Evolutionary conservation across 2,113 vertebrate species (phyloP).

Genomic region (Apodemus sylvaticus): DNA sequence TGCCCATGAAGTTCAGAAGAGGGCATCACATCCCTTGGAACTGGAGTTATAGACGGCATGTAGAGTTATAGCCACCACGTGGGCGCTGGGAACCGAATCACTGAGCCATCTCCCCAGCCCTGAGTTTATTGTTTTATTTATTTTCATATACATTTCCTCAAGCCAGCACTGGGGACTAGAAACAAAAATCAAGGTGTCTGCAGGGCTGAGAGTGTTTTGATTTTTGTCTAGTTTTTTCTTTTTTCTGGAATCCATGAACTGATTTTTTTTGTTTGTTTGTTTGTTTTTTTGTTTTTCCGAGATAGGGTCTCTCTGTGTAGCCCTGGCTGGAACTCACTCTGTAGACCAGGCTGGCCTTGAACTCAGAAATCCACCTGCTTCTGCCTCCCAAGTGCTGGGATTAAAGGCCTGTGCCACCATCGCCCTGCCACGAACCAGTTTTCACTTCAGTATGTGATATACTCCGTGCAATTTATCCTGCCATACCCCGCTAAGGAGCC

Average conservation of each 20-base stretch:
- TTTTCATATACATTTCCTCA: neutral
- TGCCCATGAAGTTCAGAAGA: neutral
- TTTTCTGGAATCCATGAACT: neutral
- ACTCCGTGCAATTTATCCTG: too few species aligned
- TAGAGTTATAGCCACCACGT: neutral
- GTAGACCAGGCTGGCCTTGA: too few species aligned
- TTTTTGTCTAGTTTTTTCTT: neutral
- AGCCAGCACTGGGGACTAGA: neutral
- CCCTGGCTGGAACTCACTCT: too few species aligned
- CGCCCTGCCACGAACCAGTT: fast-evolving
- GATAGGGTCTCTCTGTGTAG: too few species aligned
- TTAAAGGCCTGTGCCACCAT: too few species aligned
- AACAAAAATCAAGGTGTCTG: neutral
- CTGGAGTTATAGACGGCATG: neutral
- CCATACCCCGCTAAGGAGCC: fast-evolving
- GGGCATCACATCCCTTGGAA: neutral
- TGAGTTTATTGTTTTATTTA: neutral
- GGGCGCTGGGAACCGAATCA: neutral
- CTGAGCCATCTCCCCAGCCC: neutral
- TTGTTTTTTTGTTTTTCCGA: too few species aligned
- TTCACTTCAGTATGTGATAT: too few species aligned
- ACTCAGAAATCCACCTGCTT: too few species aligned
- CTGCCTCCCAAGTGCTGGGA: too few species aligned
- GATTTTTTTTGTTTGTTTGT: too few species aligned
- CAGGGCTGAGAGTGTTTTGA: neutral